These are phyloP conservation scores for Cuculus canorus DNA, from an alignment of 2,797 vertebrate genomes.

Conservation along the genomic window DNA sequence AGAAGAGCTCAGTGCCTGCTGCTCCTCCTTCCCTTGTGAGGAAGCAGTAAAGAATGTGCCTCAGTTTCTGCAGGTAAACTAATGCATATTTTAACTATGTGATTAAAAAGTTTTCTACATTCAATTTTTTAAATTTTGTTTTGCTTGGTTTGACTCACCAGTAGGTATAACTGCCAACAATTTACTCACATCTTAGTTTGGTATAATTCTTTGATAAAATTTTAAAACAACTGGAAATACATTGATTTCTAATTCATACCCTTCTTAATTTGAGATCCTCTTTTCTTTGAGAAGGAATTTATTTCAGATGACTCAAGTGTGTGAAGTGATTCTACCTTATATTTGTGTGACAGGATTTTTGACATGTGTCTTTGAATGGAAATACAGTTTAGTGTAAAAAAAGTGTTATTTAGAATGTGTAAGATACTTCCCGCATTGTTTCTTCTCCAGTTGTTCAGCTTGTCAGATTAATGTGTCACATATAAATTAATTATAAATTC, in stretches of 20 bases:
- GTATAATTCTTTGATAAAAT: neutral
- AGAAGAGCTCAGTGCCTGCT: too few relatives aligned
- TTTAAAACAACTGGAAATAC: neutral
- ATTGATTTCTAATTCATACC: neutral
- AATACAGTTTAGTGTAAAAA: neutral
- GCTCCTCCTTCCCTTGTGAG: too few relatives aligned
- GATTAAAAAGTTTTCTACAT: neutral
- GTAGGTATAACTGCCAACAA: neutral
- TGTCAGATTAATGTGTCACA: neutral
- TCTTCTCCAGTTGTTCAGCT: neutral
- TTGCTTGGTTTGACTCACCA: neutral
- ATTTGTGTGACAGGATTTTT: neutral
- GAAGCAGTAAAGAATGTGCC: neutral
- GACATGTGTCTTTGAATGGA: neutral
- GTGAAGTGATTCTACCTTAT: neutral
- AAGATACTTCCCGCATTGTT: neutral
- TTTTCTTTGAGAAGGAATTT: neutral
- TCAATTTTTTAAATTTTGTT: neutral
- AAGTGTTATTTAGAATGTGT: neutral
- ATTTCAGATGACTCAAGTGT: neutral
- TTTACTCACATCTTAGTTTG: neutral
- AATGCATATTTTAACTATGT: neutral
- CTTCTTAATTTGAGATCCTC: neutral
- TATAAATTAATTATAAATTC: neutral
- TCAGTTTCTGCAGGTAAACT: neutral